These are phyloP conservation scores for Chiridota heheva DNA, from an alignment of 35 echinoderm and acorn worm genomes.

Conservation along the genomic window DNA sequence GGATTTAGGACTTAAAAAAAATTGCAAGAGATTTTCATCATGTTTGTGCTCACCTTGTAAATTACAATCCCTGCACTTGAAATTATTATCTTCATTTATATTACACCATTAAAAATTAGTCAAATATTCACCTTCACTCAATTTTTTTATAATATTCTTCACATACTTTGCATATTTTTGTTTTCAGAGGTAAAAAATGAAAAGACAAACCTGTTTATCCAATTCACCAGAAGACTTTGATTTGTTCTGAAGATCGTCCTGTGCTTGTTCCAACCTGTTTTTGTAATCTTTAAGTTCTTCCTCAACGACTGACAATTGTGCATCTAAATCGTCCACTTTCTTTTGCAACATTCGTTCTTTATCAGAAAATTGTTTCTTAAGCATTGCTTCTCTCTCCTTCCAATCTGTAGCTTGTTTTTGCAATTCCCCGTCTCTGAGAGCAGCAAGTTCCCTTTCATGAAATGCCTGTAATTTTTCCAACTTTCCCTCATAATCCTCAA, in stretches of 20 bases:
- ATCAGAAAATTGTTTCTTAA: constrained; percentile 67
- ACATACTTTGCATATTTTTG: too few relatives aligned
- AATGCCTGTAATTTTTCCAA: constrained; percentile 86
- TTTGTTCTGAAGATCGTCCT: constrained; percentile 53
- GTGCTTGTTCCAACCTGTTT: constrained; percentile 47
- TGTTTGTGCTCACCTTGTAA: too few relatives aligned
- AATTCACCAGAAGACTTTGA: too few relatives aligned
- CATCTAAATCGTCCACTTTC: constrained; percentile 71
- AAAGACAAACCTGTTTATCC: too few relatives aligned
- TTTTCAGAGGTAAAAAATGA: too few relatives aligned
- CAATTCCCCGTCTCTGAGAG: constrained; percentile 55
- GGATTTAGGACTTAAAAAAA: too few relatives aligned
- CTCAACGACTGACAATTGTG: constrained; percentile 71
- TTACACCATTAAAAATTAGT: too few relatives aligned
- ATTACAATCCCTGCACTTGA: too few relatives aligned
- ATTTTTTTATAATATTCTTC: too few relatives aligned
- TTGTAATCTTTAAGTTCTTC: constrained; percentile 79
- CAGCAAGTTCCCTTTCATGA: constrained; percentile 80
- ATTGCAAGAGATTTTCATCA: too few relatives aligned
- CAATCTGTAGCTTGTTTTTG: constrained; percentile 58
- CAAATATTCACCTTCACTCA: too few relatives aligned
- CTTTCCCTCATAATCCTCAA: constrained; percentile 90
- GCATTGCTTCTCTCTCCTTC: constrained; percentile 67
- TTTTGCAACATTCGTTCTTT: constrained; percentile 67
- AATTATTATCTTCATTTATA: too few relatives aligned